Conservation (phyloP, 2,113 vertebrate genomes). For the Bucco capensis region DNA sequence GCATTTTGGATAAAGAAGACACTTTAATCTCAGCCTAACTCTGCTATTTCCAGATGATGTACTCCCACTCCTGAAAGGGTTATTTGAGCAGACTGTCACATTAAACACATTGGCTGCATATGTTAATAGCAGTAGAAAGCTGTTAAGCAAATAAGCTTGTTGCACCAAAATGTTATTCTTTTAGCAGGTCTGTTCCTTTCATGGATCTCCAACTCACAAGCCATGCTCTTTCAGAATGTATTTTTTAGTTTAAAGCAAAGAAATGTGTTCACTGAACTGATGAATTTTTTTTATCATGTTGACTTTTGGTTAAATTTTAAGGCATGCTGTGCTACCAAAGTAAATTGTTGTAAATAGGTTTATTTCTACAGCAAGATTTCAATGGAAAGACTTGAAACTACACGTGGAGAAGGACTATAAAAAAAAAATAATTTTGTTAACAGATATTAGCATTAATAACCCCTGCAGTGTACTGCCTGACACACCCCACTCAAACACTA, state of each 20-base stretch:
- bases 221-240: background rate
- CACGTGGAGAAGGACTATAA: background rate
- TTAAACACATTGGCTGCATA: background rate
- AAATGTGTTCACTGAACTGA: slow-evolving; percentile 31
- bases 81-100: slow-evolving; percentile 39
- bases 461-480: background rate
- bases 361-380: background rate
- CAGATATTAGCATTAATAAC: background rate
- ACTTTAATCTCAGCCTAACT: slow-evolving; percentile 26
- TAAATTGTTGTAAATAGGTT: background rate
- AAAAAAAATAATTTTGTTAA: background rate
- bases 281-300: background rate
- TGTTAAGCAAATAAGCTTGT: slow-evolving; percentile 61
- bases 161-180: slow-evolving; percentile 51
- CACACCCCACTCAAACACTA: background rate
- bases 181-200: slow-evolving; percentile 58
- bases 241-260: slow-evolving; percentile 37
- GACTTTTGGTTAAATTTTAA: slow-evolving; percentile 9
- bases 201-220: background rate
- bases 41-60: slow-evolving; percentile 32
- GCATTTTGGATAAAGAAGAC: background rate
- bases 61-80: slow-evolving; percentile 23
- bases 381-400: background rate
- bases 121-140: slow-evolving; percentile 54
- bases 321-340: background rate